Base-by-base conservation (phyloP, 2,888 invertebrate species). In the Spodoptera picta region DNA sequence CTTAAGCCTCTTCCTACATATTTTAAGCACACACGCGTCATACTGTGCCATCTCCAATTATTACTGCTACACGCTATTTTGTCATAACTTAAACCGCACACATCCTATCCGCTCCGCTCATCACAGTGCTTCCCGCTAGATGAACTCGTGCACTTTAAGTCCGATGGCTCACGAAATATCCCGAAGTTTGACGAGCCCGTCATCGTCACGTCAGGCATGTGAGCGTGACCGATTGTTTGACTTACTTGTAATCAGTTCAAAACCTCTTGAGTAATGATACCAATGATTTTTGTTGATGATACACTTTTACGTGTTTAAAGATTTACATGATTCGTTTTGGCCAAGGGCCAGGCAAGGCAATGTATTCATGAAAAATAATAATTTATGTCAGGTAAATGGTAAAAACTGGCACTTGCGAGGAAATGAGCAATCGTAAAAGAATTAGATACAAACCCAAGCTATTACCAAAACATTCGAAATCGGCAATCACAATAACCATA, bases 161-260 rank as follows among this genome's bases (percentile, higher is more conserved):
- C 62, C 58, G 62, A 65, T 79, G 74, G 64, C 66, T 76, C 79
- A 79, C 79, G 77, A 70, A 49, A 43, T 42, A 51, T 66, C 75
- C 65, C 58, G 71, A 65, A 61, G 59, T 74, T 60, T 59, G 72
- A 60, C 72, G 54, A 43, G 41, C 71, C 56, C 73, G 62, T 71
- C 71, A 62, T 36, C 59, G 51, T 51, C 64, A 55, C 63, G 64
- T 72, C 73, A 70, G 74, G 59, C 69, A 53, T 64, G 65, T 55
- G 65, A 70, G 66, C 66, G 73, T 73, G 73, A 70, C 75, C 66
- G 66, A 73, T 59, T 70, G 56, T 71, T 65, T 59, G 49, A 59
- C 48, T 73, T 48, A 51, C 54, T 44, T 19, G 48, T 69, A 65
- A 75, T 58, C 65, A 75, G 65, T 74, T 55, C 65, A 59, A 58